A percentile compares a stretch with the other conserved stretches of the same genome.
These are phyloP conservation scores for Micropterix aruncella DNA, from an alignment of 2,888 invertebrate species.

Conservation along the genomic window DNA sequence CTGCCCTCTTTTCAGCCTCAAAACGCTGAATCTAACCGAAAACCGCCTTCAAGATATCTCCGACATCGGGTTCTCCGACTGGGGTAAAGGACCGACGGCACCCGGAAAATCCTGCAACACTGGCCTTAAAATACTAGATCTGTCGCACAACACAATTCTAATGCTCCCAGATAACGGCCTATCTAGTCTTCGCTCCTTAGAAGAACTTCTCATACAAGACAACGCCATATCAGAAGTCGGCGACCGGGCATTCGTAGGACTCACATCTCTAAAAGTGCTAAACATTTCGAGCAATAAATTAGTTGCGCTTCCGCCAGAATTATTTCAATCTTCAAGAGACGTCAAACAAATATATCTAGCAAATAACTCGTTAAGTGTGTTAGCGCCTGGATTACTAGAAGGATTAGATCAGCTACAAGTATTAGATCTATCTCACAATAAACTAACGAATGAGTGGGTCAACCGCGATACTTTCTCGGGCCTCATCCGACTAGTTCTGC, in stretches of 20 bases:
- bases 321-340: constrained; percentile 58
- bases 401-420: constrained; percentile 58
- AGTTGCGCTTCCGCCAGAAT: constrained; percentile 62
- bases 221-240: constrained; percentile 63
- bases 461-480: constrained; percentile 65
- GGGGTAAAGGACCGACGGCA: constrained; percentile 50
- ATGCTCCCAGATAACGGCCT: constrained; percentile 57
- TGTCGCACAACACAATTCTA: constrained; percentile 59
- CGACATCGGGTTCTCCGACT: constrained; percentile 62
- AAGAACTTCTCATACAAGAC: constrained; percentile 56
- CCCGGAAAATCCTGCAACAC: constrained; percentile 59
- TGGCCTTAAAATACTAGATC: constrained; percentile 53
- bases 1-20: constrained; percentile 55
- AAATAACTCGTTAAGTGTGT: constrained; percentile 65
- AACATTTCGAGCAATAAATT: constrained; percentile 72
- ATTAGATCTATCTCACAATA: constrained; percentile 60
- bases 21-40: constrained; percentile 55
- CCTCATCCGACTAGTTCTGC: constrained; percentile 53
- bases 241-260: constrained; percentile 59
- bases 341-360: constrained; percentile 58
- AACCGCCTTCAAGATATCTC: constrained; percentile 68
- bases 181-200: constrained; percentile 52
- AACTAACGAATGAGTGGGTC: constrained; percentile 60
- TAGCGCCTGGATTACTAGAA: constrained; percentile 62
- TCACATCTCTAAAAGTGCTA: constrained; percentile 52